Conservation (phyloP, 2,888 invertebrate species). For the Salticus scenicus region DNA sequence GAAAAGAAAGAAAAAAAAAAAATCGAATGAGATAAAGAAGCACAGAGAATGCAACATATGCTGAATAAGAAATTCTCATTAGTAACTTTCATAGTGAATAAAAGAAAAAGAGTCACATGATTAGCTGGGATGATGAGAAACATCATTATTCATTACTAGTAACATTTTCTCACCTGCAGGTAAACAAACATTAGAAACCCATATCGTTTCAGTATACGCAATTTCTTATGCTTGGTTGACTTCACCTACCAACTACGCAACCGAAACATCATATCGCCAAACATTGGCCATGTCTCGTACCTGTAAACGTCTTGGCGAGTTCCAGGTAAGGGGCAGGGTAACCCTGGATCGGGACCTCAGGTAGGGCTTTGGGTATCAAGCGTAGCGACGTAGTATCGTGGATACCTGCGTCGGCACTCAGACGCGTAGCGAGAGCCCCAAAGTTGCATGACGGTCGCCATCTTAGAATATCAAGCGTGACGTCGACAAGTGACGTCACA, state of each 20-base stretch:
- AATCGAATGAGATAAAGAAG: no score
- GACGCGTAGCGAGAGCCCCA: constrained; percentile 55
- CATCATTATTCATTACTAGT: no score
- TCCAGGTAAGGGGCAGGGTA: constrained; percentile 29
- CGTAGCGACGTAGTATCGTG: constrained; percentile 48
- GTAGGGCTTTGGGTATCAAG: constrained; percentile 45
- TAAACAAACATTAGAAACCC: no score
- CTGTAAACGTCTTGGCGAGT: constrained; percentile 36
- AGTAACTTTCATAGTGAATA: no score
- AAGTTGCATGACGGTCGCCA: constrained; percentile 61
- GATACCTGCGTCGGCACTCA: constrained; percentile 53
- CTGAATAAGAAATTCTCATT: no score
- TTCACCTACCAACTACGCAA: constrained; percentile 26
- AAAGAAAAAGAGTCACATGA: no score
- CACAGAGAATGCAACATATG: no score
- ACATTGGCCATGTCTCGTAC: constrained; percentile 30
- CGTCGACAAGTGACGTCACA: constrained; percentile 63
- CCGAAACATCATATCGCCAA: constrained; percentile 33
- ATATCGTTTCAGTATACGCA: constrained; percentile 18
- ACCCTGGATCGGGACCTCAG: constrained; percentile 54
- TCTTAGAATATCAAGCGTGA: constrained; percentile 61
- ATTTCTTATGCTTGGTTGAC: constrained; percentile 22
- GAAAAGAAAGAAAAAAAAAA: no score
- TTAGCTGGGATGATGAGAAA: no score
- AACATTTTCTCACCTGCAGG: no score